Base-by-base conservation (phyloP, 92 coral and sea anemone species). In the Galaxea fascicularis region DNA sequence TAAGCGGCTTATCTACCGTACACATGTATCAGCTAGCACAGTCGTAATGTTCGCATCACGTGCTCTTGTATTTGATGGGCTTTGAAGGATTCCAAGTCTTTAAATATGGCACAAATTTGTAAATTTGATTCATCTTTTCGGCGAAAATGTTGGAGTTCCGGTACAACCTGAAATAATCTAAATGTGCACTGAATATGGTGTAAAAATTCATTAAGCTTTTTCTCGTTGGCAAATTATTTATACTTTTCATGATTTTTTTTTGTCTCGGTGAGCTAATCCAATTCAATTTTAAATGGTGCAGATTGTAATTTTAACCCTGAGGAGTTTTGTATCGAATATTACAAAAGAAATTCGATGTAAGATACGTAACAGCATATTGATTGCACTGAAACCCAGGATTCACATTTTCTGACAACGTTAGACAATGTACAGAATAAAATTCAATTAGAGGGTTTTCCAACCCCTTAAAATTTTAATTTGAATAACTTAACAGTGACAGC, bases 391-490 rank as follows among this genome's bases (percentile, higher is more conserved):
- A 20, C n/a, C 17, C 25, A 10, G 44, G 20, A 20, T n/a, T n/a
- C n/a, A n/a, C n/a, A n/a, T n/a, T n/a, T n/a, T n/a, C n/a, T n/a
- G n/a, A n/a, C n/a, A n/a, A n/a, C n/a, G n/a, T n/a, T 1, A 4
- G 45, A 15, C 45, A 14, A 8, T 22, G 13, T 15, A 41, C 7
- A 46, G 21, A 78, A 31, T 45, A 28, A 53, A 26, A 35, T 78
- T 10, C 18, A 47, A 63, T 44, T 21, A 39, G 44, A 58, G 4
- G 49, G 20, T 14, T 46, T 44, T 74, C 2, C 56, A 46, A 46
- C 41, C 44, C 9, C 35, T 67, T 79, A 46, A 79, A 79, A 79
- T 20, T 25, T 65, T 79, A 79, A 79, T 52, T 79, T 31, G 62
- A 64, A 78, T 63, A 54, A 76, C 81, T 74, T 10, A 31, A 63